Evolutionary conservation across 2,888 invertebrate genomes (phyloP), one percentile per base, ranked within the genome.

Genomic region (Harpalus rubripes): DNA sequence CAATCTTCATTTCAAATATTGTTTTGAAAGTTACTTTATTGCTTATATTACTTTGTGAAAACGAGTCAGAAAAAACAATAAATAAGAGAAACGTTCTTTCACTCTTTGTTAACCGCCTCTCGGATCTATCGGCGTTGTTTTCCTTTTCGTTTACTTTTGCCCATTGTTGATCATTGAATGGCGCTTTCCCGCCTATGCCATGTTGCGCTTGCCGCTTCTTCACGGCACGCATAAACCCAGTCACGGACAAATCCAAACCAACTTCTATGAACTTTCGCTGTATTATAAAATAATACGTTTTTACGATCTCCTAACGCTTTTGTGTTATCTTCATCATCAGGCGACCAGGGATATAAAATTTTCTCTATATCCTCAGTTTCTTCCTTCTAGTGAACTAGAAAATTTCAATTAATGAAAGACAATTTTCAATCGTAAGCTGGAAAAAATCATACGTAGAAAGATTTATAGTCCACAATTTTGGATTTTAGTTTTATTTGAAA

Each of bases 1-100:
- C 78, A 58, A 78, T 78, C 32, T 78, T 78, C 78, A 78, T 78
- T 78, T 78, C 58, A 58, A 78, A 74, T 74, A 74, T 74, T 74
- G 72, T 74, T 74, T 74, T 44, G 78, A 58, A 78, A 78, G n/a
- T 56, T 12, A 26, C 32, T 26, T 74, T 74, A 74, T 74, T 74
- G 72, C 72, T 44, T 74, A 74, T 74, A 74, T 74, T 78, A 78
- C 58, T 78, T 78, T 78, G 32, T 78, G 78, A 58, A 78, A 78
- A 78, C 32, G 18, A 26, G 16, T 32, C 32, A 58, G 78, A 78
- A 58, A 72, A 58, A 78, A 78, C 58, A 78, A 78, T 78, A 78
- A 58, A 78, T 78, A 78, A 52, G 56, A 78, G 78, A 78, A 78
- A 32, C 72, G 72, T 44, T 74, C 72, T 7, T 74, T 44, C 18